Evolutionary conservation across 2,888 invertebrate genomes (phyloP).

Genomic region (Acleris emargana): DNA sequence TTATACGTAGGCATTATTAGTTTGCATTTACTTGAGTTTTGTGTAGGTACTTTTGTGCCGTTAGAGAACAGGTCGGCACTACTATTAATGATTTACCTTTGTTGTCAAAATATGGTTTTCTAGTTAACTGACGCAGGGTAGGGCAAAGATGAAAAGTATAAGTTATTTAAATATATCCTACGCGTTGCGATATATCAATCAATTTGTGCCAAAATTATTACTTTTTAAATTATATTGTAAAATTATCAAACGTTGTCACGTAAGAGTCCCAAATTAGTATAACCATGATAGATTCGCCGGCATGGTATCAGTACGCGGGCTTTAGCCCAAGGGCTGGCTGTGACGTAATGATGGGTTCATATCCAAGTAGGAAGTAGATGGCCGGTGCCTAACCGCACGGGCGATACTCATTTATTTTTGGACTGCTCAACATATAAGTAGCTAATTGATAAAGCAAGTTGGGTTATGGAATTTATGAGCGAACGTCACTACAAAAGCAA

Average conservation of each 20-base stretch:
- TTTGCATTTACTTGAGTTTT: no score
- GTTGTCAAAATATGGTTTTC: no score
- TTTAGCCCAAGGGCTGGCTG: slow-evolving; percentile 30
- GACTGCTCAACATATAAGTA: not conserved
- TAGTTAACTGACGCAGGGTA: no score
- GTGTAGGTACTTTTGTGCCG: not conserved
- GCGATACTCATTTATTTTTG: not conserved
- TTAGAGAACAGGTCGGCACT: not conserved
- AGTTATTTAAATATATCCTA: no score
- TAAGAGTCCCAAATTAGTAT: not conserved
- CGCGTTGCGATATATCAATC: no score
- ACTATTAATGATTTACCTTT: not conserved
- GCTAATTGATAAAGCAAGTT: no score
- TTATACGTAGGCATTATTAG: not conserved
- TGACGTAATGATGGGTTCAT: slow-evolving; percentile 25
- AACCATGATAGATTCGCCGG: not conserved
- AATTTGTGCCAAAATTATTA: no score
- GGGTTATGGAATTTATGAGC: no score
- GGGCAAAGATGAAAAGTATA: no score
- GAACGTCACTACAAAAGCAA: no score
- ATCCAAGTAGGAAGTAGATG: slow-evolving; percentile 3
- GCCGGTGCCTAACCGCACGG: not conserved
- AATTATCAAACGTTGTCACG: not conserved
- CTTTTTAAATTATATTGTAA: no score
- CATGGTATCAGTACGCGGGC: slow-evolving; percentile 6